Base-by-base conservation (phyloP, 2,113 vertebrate species). In the Cephalopterus ornatus region DNA sequence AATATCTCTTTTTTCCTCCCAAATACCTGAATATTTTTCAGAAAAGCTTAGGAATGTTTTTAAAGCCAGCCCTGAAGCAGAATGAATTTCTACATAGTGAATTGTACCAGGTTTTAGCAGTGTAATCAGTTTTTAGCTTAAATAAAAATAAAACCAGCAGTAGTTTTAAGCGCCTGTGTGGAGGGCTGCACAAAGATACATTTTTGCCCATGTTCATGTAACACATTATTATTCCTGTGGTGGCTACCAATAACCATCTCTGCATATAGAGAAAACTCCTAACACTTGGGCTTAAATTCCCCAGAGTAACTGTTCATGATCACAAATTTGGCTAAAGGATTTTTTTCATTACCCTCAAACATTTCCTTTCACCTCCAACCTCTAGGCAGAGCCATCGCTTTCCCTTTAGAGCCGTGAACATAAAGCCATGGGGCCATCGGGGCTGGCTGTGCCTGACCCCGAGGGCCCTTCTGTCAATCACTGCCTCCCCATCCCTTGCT, bases 291-390 rank as follows among this genome's bases (percentile, higher is more conserved):
- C 94, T 97, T 96, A 82, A 93, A 97, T 97, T 97, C 98, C 97
- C 97, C 52, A 53, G 96, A 94, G 97, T 92, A 97, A 96, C 93
- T 95, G 97, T 97, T 98, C 98, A 98, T 97, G 98, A 98, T 98
- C 92, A 66, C 97, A 98, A 97, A 98, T 98, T 97, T 98, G 98
- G 97, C 97, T 97, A 94, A 97, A 98, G 97, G 98, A 98, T 98
- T 98, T 98, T 98, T 98, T 98, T 98, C 98, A 98, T 98, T 98
- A 97, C 96, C 97, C 97, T 98, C 95, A 97, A 98, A 97, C 98
- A 97, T 98, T 98, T 98, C 98, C 97, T 98, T 98, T 98, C 98
- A 98, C 98, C 98, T 98, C 98, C 98, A 98, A 98, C 97, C 98
- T 97, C 97, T 94, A 98, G 98, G 98, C 98, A 97, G 97, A 97